Evolutionary conservation across 2,113 vertebrate genomes (phyloP), one percentile per base, ranked within the genome.

Genomic region (Ceyx melanurus): DNA sequence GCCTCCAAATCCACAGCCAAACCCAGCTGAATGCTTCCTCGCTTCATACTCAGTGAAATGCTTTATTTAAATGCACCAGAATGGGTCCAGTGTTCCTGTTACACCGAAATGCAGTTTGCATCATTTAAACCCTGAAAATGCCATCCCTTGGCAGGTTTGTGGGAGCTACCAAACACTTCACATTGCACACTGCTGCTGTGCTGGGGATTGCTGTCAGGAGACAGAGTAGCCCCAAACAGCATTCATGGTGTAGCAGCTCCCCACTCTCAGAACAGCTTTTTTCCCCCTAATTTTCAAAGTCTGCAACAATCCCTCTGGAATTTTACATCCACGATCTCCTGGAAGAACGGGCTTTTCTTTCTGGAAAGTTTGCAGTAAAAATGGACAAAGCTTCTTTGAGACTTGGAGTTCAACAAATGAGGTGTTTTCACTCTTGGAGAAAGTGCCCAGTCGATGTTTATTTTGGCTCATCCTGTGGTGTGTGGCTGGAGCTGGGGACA

Each of bases 321-420:
- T 86, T 94, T 93, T 95, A 88, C 79, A 61, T 86, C 45, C 65
- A 86, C 20, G 53, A 80, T 96, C 82, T 83, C 77, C 74, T 93
- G 85, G 72, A 85, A 94, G 68, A 96, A 89, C 9, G 0, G 26
- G 19, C 35, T 74, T 95, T 89, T 95, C 91, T 89, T 93, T 96
- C 84, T 93, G 91, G 89, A 92, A 95, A 95, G 79, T 95, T 67
- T 93, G 86, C 92, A 92, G 68, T 78, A 81, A 79, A 92, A 94
- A 61, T 77, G 95, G 84, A 96, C 95, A 96, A 96, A 94, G 91
- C 3, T 20, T 78, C 94, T 96, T 95, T 96, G 87, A 95, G 89
- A 93, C 91, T 64, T 80, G 48, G 57, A 91, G 57, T 80, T 94
- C 92, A 94, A 96, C 89, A 94, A 88, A 96, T 93, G 82, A 96